Base-by-base conservation (phyloP, 2,797 vertebrate species). In the Vireo griseus region DNA sequence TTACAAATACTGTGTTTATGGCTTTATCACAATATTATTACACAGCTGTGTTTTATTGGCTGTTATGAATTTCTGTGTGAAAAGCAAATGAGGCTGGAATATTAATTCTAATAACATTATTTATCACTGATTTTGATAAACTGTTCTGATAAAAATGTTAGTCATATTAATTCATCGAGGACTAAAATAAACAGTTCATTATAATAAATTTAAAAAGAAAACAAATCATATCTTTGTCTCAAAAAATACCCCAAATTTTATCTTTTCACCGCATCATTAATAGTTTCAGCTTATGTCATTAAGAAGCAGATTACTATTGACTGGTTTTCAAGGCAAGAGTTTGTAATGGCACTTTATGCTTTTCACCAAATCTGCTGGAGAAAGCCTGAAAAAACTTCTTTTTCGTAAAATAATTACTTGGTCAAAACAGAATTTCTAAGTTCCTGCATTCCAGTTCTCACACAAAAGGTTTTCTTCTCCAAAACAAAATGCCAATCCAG, bases 61-160 rank as follows among this genome's bases (percentile, higher is more conserved):
- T 73, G 22, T 68, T 87, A 87, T 5, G 35, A 81, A 94, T 78
- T 89, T 87, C 39, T 82, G 29, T 81, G 50, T 87, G 39, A 67
- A 94, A 97, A 95, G 75, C 40, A 95, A 95, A 94, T 84, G 81
- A 94, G 69, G 59, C 54, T 91, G 67, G 48, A 74, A 45, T 86
- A 89, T 78, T 96, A 87, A 74, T 51, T 88, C 61, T 91, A 95
- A 94, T 96, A 95, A 65, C 13, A 72, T 76, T 94, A 94, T 95
- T 96, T 94, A 78, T 94, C 74, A 83, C 40, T 67, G 63, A 91
- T 78, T 85, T 77, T 93, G 88, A 95, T 75, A 65, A 94, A 94
- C 21, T 54, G 13, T 59, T 78, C 58, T 77, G 88, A 92, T 94
- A 93, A 92, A 92, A 95, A 37, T 39, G 62, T 62, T 86, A 83